phyloP scores from a whole-genome alignment of 2,797 vertebrate species.

The Sebastes alutus region DNA sequence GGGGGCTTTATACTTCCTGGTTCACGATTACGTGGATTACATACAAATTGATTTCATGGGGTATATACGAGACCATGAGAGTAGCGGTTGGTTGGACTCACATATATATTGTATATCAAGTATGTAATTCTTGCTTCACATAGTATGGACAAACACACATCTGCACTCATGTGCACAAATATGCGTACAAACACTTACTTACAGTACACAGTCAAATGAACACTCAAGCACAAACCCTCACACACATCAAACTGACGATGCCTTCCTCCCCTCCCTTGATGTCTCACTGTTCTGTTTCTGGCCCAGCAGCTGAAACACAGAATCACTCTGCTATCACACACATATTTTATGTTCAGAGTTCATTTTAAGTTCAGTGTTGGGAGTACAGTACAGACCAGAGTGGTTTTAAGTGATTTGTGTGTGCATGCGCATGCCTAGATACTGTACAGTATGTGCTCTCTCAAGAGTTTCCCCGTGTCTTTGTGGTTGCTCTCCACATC shows the following conservation, averaged over 20 bases:
- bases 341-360: conserved; percentile 59
- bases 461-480: neutral
- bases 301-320: conserved; percentile 29
- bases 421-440: neutral
- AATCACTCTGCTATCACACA: conserved; percentile 44
- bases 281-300: conserved; percentile 43
- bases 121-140: neutral
- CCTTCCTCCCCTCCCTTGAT: conserved; percentile 38
- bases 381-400: conserved; percentile 18
- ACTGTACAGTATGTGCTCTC: neutral
- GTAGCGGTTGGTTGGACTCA: neutral
- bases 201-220: conserved; percentile 19
- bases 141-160: neutral
- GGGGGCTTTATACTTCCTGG: too few relatives aligned
- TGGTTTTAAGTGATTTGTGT: conserved; percentile 15
- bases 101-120: neutral
- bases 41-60: too few relatives aligned
- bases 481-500: conserved; percentile 1
- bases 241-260: conserved; percentile 15
- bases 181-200: conserved; percentile 5
- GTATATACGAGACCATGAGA: too few relatives aligned
- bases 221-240: conserved; percentile 4
- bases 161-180: neutral
- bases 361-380: conserved; percentile 60
- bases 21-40: too few relatives aligned